Conservation (phyloP, 2,888 invertebrate genomes). For the Daptonema setosum region DNA sequence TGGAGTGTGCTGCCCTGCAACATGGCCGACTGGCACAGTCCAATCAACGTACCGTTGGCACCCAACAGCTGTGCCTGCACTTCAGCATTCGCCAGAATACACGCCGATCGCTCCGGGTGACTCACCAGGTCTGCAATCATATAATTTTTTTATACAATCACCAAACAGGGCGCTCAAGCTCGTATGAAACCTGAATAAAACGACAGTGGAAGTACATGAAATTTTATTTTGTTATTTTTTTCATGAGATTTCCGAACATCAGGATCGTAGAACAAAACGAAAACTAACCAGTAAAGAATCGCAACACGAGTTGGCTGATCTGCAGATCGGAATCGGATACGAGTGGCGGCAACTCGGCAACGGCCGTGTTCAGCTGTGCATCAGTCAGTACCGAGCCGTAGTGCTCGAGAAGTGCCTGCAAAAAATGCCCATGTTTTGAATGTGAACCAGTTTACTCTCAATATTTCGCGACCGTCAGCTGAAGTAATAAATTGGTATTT, state of each 20-base stretch:
- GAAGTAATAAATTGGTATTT: neutral
- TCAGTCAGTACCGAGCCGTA: neutral
- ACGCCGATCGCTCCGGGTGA: too few relatives aligned
- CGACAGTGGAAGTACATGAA: too few relatives aligned
- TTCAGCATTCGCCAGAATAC: too few relatives aligned
- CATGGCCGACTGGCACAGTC: constrained; percentile 67
- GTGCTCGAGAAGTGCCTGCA: neutral
- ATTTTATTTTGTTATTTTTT: too few relatives aligned
- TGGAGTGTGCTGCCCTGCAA: constrained; percentile 75
- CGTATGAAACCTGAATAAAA: too few relatives aligned
- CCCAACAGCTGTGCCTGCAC: neutral
- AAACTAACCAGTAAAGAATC: constrained; percentile 11
- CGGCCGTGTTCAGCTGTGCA: constrained; percentile 10
- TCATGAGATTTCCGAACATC: too few relatives aligned
- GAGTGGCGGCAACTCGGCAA: constrained; percentile 67
- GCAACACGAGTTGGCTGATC: constrained; percentile 51
- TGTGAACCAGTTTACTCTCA: too few relatives aligned
- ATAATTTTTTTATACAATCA: too few relatives aligned
- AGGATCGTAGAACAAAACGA: too few relatives aligned
- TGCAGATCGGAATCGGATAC: constrained; percentile 83
- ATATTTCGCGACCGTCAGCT: neutral
- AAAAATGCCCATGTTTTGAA: too few relatives aligned
- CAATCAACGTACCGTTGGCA: neutral
- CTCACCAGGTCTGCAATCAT: too few relatives aligned
- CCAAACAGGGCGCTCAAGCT: too few relatives aligned